Percentiles rank a stretch among this genome's conserved stretches.
Evolutionary conservation across 2,797 vertebrate genomes (phyloP).

Genomic region (Balearica regulorum): DNA sequence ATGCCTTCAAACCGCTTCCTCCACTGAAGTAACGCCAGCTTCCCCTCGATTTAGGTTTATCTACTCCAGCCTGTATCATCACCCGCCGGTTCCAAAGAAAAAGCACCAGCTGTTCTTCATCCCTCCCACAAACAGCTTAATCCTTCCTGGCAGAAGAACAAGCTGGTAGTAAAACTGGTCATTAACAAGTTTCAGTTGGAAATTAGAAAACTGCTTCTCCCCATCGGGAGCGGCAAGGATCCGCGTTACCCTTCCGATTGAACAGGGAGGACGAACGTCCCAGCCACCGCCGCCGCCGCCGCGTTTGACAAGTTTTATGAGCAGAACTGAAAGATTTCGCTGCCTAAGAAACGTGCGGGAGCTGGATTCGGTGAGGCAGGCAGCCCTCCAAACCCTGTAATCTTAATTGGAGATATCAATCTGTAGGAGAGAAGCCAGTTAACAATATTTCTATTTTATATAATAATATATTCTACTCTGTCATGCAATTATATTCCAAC

Average conservation of each 20-base stretch:
- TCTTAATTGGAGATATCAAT: neutral
- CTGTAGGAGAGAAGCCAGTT: neutral
- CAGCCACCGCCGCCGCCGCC: accelerated
- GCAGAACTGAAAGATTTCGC: neutral
- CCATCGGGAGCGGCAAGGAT: neutral
- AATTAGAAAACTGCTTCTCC: neutral
- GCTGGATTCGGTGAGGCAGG: accelerated
- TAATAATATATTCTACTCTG: neutral
- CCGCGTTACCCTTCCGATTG: accelerated
- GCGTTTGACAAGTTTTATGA: neutral
- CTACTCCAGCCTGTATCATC: neutral
- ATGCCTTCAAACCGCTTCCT: neutral
- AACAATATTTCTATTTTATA: neutral
- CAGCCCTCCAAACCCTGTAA: neutral
- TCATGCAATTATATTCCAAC: neutral
- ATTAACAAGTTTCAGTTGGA: neutral
- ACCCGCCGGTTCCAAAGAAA: neutral
- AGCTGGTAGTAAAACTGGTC: neutral
- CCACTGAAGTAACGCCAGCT: neutral
- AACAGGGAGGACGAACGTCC: neutral
- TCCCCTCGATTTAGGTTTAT: neutral
- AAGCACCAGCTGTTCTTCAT: slow-evolving; percentile 33
- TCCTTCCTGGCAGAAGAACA: slow-evolving; percentile 44
- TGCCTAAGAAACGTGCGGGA: neutral
- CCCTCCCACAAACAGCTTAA: slow-evolving; percentile 46